A percentile compares a stretch with the other conserved stretches of the same genome.
Conservation (phyloP, 1,140 invertebrate genomes). For the Tetranychus urticae region DNA sequence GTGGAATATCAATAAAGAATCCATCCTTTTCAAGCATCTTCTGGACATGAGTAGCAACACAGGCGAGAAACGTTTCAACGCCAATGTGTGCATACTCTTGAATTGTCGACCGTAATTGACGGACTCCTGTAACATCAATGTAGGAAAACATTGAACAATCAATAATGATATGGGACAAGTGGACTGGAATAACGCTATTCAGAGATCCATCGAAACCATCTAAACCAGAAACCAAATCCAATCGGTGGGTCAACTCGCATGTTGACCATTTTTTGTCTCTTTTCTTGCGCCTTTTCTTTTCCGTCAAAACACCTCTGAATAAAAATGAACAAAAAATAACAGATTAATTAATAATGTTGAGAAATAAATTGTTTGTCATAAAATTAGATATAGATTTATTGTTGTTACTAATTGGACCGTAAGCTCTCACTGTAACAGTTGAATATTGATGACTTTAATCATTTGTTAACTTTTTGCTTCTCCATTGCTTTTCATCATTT, state of each 20-base stretch:
- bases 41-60: slow-evolving; percentile 6
- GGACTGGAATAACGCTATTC: neutral
- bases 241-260: neutral
- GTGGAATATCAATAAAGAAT: slow-evolving; percentile 2
- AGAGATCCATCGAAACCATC: neutral
- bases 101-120: neutral
- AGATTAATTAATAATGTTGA: too few species aligned
- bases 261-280: neutral
- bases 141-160: slow-evolving; percentile 11
- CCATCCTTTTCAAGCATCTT: slow-evolving; percentile 5
- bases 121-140: slow-evolving; percentile 6
- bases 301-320: neutral
- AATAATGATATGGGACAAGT: slow-evolving; percentile 3
- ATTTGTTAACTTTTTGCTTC: too few species aligned
- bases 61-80: slow-evolving; percentile 1
- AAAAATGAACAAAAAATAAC: neutral
- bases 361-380: too few species aligned
- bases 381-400: too few species aligned
- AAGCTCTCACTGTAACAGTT: too few species aligned
- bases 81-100: slow-evolving; percentile 2
- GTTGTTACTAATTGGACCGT: too few species aligned
- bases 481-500: too few species aligned
- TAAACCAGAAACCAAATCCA: neutral
- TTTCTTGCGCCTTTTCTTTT: neutral
- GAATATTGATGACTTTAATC: too few species aligned